These are phyloP conservation scores for Heteractis magnifica DNA, from an alignment of 92 coral and sea anemone species.

Conservation along the genomic window DNA sequence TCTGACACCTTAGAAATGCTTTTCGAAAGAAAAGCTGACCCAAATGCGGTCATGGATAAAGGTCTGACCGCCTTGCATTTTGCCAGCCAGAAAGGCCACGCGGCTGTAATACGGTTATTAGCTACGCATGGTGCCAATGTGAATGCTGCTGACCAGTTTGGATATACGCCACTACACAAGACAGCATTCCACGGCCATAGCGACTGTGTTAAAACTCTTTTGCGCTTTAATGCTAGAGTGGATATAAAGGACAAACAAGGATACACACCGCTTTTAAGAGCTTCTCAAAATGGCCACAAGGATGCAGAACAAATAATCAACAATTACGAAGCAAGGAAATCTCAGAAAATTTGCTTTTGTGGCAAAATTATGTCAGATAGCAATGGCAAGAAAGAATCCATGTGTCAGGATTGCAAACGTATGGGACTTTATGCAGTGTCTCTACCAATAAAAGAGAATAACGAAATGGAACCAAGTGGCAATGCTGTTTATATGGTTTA, in stretches of 20 bases:
- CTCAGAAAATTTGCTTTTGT: constrained; percentile 19
- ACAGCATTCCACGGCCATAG: constrained; percentile 61
- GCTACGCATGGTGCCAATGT: constrained; percentile 30
- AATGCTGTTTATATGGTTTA: constrained; percentile 16
- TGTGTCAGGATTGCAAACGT: constrained; percentile 39
- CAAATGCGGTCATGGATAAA: constrained; percentile 42
- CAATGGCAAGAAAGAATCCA: background rate
- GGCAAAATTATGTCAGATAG: constrained; percentile 6
- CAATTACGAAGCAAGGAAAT: background rate
- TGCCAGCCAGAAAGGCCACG: constrained; percentile 61
- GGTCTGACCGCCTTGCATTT: constrained; percentile 57
- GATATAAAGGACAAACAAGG: constrained; percentile 39
- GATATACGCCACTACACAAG: constrained; percentile 65
- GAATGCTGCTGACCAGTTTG: constrained; percentile 54
- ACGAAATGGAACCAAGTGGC: background rate
- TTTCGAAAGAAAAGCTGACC: constrained; percentile 28
- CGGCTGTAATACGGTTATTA: constrained; percentile 33
- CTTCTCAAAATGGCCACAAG: constrained; percentile 54
- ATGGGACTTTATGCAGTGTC: constrained; percentile 36
- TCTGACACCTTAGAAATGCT: constrained; percentile 34
- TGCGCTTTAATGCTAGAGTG: constrained; percentile 26
- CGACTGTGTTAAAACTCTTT: constrained; percentile 51
- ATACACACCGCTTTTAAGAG: constrained; percentile 63
- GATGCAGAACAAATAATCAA: constrained; percentile 11
- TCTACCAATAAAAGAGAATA: constrained; percentile 3